phyloP scores from a whole-genome alignment of 2,888 invertebrate species.

The Limnephilus auricula region DNA sequence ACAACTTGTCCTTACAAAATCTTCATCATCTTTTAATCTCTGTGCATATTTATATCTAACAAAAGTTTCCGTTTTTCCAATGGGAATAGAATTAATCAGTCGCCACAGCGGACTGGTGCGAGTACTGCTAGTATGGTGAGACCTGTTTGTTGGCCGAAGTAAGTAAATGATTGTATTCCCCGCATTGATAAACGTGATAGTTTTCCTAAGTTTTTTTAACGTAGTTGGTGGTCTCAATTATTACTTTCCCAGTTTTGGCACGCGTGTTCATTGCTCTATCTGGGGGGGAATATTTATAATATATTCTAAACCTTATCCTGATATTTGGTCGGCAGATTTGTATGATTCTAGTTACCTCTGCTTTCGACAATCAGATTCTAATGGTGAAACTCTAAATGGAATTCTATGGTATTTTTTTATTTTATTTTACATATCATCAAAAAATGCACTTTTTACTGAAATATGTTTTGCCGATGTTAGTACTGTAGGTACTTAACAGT shows the following conservation, averaged over 20 bases:
- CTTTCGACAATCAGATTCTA: too few relatives aligned
- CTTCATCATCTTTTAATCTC: too few relatives aligned
- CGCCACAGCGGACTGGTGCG: background rate
- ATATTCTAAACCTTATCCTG: background rate
- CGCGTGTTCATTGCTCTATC: background rate
- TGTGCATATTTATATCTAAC: too few relatives aligned
- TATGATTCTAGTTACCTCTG: too few relatives aligned
- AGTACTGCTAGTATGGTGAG: background rate
- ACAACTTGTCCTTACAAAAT: too few relatives aligned
- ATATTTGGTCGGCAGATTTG: background rate
- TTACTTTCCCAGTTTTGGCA: background rate
- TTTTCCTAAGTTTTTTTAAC: background rate
- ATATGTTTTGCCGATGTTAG: too few relatives aligned
- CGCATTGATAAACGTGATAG: slow-evolving; percentile 2
- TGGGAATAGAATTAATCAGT: background rate
- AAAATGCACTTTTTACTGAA: too few relatives aligned
- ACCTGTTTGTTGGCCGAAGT: background rate
- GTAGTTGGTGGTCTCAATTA: slow-evolving; percentile 2
- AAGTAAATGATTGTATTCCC: background rate
- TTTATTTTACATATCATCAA: too few relatives aligned
- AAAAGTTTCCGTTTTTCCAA: too few relatives aligned
- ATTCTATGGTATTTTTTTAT: too few relatives aligned
- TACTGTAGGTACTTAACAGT: too few relatives aligned
- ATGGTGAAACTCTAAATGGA: too few relatives aligned
- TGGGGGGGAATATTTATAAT: background rate